phyloP scores from a whole-genome alignment of 2,797 vertebrate species.

The Tenualosa thibaudeaui region DNA sequence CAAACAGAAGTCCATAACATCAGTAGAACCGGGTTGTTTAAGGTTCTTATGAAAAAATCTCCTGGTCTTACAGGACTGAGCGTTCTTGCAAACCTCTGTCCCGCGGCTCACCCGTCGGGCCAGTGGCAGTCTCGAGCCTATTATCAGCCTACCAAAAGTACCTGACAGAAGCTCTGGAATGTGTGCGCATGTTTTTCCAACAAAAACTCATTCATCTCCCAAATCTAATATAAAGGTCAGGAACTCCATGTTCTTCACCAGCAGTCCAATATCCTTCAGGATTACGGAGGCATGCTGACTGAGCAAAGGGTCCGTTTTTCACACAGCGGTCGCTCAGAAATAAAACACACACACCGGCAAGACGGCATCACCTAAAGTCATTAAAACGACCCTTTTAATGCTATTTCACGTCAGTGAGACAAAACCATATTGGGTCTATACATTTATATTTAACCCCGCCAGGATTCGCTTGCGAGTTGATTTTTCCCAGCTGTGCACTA shows the following conservation, averaged over 20 bases:
- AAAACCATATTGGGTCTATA: constrained; percentile 17
- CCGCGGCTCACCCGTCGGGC: neutral
- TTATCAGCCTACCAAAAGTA: neutral
- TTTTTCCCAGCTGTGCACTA: constrained; percentile 28
- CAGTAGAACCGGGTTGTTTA: neutral
- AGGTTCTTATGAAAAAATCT: neutral
- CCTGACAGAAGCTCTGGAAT: constrained; percentile 10
- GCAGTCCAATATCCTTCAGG: neutral
- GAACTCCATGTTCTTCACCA: constrained; percentile 7
- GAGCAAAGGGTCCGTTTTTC: neutral
- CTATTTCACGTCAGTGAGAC: neutral
- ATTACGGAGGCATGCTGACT: neutral
- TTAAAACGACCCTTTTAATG: neutral
- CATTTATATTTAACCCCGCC: constrained; percentile 25
- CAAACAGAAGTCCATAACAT: neutral
- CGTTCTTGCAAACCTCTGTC: too few relatives aligned
- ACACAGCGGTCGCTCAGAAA: neutral
- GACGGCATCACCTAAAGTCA: constrained; percentile 9
- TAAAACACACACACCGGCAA: neutral
- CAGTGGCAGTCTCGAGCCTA: neutral
- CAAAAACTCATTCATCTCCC: neutral
- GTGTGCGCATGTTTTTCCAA: constrained; percentile 11
- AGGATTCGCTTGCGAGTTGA: neutral
- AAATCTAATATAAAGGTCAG: constrained; percentile 4
- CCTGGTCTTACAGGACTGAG: too few relatives aligned